phyloP scores from a whole-genome alignment of 1,140 invertebrate genomes.

The Notospermus geniculatus region DNA sequence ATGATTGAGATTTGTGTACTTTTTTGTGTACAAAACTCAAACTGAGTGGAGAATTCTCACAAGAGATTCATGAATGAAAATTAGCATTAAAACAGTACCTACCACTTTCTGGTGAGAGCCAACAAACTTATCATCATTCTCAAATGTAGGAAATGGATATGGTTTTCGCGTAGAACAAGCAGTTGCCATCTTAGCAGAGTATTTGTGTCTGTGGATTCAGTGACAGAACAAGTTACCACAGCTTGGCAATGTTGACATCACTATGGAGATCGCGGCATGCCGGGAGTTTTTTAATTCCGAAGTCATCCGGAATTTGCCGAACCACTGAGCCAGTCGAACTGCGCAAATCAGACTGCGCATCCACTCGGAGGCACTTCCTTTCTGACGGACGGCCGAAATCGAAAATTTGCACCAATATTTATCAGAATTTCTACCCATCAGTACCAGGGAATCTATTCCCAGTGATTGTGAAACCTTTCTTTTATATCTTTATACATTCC shows the following conservation, averaged over 20 bases:
- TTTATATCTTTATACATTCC: too few relatives aligned
- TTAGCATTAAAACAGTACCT: constrained; percentile 6
- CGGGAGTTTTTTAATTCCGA: background rate
- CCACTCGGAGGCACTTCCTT: too few relatives aligned
- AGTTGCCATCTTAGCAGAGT: constrained; percentile 19
- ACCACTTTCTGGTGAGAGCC: constrained; percentile 36
- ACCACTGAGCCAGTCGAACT: too few relatives aligned
- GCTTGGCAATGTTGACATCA: background rate
- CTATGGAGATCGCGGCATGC: background rate
- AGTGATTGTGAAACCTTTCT: background rate
- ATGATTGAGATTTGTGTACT: background rate
- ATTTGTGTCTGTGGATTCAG: background rate
- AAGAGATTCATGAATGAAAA: background rate
- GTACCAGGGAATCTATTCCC: background rate
- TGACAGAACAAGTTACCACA: background rate
- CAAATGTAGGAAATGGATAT: constrained; percentile 47
- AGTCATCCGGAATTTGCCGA: too few relatives aligned
- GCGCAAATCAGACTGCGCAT: too few relatives aligned
- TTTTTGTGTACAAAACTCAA: constrained; percentile 2
- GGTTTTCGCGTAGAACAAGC: constrained; percentile 39
- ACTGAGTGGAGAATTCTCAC: too few relatives aligned
- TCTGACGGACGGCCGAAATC: too few relatives aligned
- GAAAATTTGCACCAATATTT: background rate
- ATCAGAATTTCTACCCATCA: background rate
- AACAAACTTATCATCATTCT: constrained; percentile 48